These are phyloP conservation scores for Cynaeus angustus DNA, from an alignment of 2,888 invertebrate species.

Conservation along the genomic window DNA sequence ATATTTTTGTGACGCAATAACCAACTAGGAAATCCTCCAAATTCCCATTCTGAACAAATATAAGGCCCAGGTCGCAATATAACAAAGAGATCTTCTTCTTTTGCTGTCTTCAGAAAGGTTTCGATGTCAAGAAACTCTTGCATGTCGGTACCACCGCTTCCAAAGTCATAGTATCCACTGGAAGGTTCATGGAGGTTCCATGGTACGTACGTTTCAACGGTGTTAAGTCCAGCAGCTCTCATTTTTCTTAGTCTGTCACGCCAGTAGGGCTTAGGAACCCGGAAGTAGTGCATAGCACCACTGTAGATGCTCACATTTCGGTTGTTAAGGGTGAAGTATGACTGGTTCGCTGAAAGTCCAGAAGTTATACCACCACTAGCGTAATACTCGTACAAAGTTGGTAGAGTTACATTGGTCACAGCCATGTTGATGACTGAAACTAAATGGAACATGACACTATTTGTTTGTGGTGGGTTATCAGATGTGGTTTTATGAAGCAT, in stretches of 20 bases:
- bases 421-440: conserved; percentile 14
- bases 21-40: conserved; percentile 69
- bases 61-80: conserved; percentile 92
- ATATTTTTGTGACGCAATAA: conserved; percentile 71
- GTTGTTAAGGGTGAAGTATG: conserved; percentile 70
- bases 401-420: conserved; percentile 48
- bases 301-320: conserved; percentile 70
- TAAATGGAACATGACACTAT: not conserved
- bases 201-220: conserved; percentile 89
- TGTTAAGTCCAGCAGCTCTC: conserved; percentile 88
- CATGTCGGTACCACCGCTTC: conserved; percentile 77
- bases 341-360: conserved; percentile 63
- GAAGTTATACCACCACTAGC: conserved; percentile 65
- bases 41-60: conserved; percentile 93
- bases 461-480: not conserved
- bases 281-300: conserved; percentile 88
- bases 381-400: conserved; percentile 72
- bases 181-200: conserved; percentile 92
- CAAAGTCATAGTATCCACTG: conserved; percentile 70
- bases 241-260: conserved; percentile 83
- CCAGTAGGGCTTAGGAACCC: conserved; percentile 87
- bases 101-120: conserved; percentile 82
- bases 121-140: conserved; percentile 74
- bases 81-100: conserved; percentile 79
- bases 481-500: not conserved